These are phyloP conservation scores for Calameuta idolon DNA, from an alignment of 2,888 invertebrate genomes.

Conservation along the genomic window DNA sequence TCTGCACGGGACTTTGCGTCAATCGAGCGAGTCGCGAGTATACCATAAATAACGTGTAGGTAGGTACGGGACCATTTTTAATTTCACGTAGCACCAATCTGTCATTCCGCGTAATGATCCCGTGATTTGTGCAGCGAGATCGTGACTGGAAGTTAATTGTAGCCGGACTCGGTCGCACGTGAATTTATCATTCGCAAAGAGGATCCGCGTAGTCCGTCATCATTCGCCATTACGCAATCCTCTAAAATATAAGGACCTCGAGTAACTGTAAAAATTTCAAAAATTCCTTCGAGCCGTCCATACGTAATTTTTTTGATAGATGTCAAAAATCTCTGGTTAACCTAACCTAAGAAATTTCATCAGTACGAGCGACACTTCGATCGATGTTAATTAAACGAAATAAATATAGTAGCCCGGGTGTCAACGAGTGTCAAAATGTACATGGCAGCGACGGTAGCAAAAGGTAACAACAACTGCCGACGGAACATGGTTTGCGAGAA, in stretches of 20 bases:
- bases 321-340: not conserved
- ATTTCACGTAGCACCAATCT: constrained; percentile 1
- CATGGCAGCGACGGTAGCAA: not conserved
- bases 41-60: not conserved
- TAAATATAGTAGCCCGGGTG: not conserved
- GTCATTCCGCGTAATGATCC: not conserved
- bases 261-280: not conserved
- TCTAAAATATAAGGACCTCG: too few species aligned
- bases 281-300: not conserved
- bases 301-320: not conserved
- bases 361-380: not conserved
- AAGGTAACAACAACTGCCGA: not conserved
- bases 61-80: not conserved
- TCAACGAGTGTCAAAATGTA: not conserved
- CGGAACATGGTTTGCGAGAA: not conserved
- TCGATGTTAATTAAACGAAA: not conserved
- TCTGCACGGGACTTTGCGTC: not conserved
- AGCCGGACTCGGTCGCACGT: not conserved
- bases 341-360: not conserved
- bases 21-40: not conserved
- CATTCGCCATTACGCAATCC: not conserved
- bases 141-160: constrained; percentile 7
- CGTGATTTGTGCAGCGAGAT: not conserved
- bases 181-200: not conserved
- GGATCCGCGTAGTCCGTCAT: not conserved